A percentile compares a stretch with the other conserved stretches of the same genome.
Evolutionary conservation across 1,140 invertebrate genomes (phyloP).

Genomic region (Nephila pilipes): DNA sequence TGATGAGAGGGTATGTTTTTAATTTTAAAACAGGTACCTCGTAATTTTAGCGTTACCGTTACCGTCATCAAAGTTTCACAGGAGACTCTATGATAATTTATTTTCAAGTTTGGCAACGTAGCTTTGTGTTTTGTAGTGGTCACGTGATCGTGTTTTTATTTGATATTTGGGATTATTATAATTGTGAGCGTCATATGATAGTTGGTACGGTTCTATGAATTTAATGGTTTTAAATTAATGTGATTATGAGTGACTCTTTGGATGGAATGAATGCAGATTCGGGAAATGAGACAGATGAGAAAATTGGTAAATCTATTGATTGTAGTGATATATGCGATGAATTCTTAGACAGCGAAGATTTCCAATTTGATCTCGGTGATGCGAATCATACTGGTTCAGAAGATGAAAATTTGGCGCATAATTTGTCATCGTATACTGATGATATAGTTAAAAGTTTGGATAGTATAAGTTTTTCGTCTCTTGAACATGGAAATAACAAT

Average conservation of each 20-base stretch:
- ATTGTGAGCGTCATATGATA: background rate
- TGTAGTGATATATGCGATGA: slow-evolving; percentile 13
- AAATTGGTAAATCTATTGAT: background rate
- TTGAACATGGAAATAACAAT: background rate
- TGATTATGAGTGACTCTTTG: background rate
- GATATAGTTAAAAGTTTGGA: slow-evolving; percentile 3
- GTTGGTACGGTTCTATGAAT: background rate
- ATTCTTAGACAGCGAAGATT: slow-evolving; percentile 6
- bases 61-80: too few relatives aligned
- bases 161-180: background rate
- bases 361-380: background rate
- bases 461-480: background rate
- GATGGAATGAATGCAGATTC: slow-evolving; percentile 8
- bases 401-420: background rate
- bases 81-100: background rate
- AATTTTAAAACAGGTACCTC: too few relatives aligned
- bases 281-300: slow-evolving; percentile 2
- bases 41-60: too few relatives aligned
- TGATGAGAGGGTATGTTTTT: too few relatives aligned
- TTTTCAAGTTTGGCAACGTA: background rate
- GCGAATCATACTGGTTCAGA: background rate
- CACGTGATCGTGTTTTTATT: slow-evolving; percentile 29
- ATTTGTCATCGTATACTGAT: slow-evolving; percentile 1
- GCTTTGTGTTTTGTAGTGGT: background rate
- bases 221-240: background rate